Base-by-base conservation (phyloP, 2,797 vertebrate species). In the Sternarchorhynchus goeldii region DNA sequence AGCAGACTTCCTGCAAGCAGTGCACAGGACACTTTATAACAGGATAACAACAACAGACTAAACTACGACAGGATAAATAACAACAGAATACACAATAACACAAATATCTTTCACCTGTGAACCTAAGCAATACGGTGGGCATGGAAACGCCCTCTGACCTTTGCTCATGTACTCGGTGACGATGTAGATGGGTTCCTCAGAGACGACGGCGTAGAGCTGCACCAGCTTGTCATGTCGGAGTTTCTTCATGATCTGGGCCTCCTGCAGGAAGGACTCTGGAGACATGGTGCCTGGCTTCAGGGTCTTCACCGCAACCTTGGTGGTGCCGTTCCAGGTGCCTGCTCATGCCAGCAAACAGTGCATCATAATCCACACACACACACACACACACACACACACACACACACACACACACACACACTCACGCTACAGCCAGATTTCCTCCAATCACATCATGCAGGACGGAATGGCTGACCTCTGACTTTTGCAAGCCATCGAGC, bases 211-310 rank as follows among this genome's bases (percentile, higher is more conserved):
- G 0, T 98, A 99, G 1, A 99, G 95, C 82, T 98, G 97, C 83
- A 99, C 97, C 90, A 99, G 73, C 87, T 98, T 98, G 89, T 99
- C 96, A 0, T 99, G 97, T 32, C 96, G 95, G 72, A 99, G 89
- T 56, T 98, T 98, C 92, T 99, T 99, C 97, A 99, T 99, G 92
- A 99, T 98, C 92, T 99, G 97, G 18, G 97, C 97, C 85, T 99
- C 97, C 87, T 99, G 96, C 73, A 99, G 92, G 91, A 99, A 99
- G 1, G 97, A 98, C 82, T 98, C 96, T 0, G 97, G 96, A 73
- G 97, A 98, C 97, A 99, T 99, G 53, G 97, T 99, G 84, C 97
- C 97, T 1, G 96, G 95, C 86, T 98, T 98, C 87, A 99, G 92
- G 21, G 96, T 99, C 92, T 99, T 99, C 90, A 99, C 97, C 57